phyloP scores from a whole-genome alignment of 2,797 vertebrate genomes.

The Streptopelia turtur region DNA sequence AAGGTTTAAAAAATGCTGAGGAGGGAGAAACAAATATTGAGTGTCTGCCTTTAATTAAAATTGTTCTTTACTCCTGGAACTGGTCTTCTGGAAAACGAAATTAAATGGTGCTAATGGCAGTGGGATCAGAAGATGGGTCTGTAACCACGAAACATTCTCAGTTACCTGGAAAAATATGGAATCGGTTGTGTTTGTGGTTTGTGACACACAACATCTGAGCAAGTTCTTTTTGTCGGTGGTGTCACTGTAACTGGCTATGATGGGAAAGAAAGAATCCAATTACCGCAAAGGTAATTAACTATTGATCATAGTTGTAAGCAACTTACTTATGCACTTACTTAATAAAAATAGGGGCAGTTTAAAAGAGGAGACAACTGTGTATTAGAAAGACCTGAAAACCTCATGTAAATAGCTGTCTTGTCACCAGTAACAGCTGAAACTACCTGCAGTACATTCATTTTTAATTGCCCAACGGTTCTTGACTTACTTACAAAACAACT shows the following conservation, averaged over 20 bases:
- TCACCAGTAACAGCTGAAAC: background rate
- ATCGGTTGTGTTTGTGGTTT: background rate
- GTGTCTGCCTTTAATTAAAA: background rate
- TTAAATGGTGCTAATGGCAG: background rate
- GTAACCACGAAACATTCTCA: background rate
- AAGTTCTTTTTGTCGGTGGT: background rate
- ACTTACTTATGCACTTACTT: background rate
- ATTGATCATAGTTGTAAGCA: background rate
- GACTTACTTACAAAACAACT: rapidly evolving
- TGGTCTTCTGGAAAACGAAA: background rate
- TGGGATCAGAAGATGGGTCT: background rate
- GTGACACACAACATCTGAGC: background rate
- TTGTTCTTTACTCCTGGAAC: background rate
- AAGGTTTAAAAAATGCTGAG: background rate
- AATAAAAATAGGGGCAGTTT: background rate
- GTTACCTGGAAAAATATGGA: background rate
- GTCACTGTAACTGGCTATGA: background rate
- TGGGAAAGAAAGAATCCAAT: background rate
- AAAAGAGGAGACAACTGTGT: background rate
- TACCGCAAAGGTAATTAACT: background rate
- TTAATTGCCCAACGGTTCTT: background rate
- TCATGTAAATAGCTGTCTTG: background rate
- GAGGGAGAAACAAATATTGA: background rate
- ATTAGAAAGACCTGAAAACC: background rate
- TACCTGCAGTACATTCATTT: background rate